A percentile compares a stretch with the other conserved stretches of the same genome.
Evolutionary conservation across 1,140 invertebrate species (phyloP).

Genomic region (Ptiloglossa arizonensis): DNA sequence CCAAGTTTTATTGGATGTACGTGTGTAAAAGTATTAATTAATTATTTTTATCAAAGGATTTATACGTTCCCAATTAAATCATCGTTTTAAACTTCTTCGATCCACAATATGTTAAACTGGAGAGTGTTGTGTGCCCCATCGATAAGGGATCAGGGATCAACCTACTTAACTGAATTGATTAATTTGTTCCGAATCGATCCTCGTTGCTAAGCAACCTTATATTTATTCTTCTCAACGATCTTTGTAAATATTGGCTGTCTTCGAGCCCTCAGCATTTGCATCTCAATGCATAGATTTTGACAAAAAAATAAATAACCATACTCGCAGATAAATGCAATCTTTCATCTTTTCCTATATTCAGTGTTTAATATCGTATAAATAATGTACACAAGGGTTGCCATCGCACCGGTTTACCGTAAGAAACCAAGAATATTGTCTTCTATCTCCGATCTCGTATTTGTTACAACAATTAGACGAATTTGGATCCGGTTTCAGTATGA

Average conservation of each 20-base stretch:
- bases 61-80: background rate
- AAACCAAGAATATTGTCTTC: too few species aligned
- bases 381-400: background rate
- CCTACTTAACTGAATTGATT: background rate
- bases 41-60: background rate
- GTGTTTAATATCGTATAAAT: background rate
- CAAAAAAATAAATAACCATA: slow-evolving; percentile 16
- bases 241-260: background rate
- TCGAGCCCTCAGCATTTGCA: background rate
- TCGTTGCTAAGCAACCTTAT: background rate
- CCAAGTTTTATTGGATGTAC: too few species aligned
- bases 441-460: too few species aligned
- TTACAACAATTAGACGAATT: too few species aligned
- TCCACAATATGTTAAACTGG: background rate
- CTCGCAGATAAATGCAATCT: background rate
- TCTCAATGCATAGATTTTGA: background rate
- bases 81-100: background rate
- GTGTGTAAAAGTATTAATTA: too few species aligned
- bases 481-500: too few species aligned
- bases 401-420: too few species aligned
- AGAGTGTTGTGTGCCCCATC: background rate
- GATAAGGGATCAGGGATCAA: background rate
- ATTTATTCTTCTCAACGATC: background rate
- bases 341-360: slow-evolving; percentile 16
- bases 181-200: background rate